Evolutionary conservation across 1,140 invertebrate genomes (phyloP).

Genomic region (Ceratina australensis): DNA sequence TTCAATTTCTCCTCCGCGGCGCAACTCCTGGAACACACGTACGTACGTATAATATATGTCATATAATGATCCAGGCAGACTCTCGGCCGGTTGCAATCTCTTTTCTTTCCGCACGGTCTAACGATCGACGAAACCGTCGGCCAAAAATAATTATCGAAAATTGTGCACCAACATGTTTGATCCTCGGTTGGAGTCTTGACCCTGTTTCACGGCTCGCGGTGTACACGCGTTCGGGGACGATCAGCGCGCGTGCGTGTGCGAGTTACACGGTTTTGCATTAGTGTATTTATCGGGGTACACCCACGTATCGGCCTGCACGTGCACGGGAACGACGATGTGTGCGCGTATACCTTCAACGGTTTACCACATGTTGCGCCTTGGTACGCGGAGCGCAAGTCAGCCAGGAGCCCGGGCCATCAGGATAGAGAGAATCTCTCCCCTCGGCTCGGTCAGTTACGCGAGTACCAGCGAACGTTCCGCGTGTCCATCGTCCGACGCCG

Average conservation of each 20-base stretch:
- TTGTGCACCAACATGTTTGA: constrained; percentile 18
- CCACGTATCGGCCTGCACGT: constrained; percentile 10
- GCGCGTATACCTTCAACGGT: constrained; percentile 54
- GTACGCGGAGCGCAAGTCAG: constrained; percentile 76
- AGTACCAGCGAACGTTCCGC: constrained; percentile 72
- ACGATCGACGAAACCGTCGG: too few relatives aligned
- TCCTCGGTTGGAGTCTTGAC: constrained; percentile 36
- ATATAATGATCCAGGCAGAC: too few relatives aligned
- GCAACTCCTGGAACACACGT: background rate
- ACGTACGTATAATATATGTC: too few relatives aligned
- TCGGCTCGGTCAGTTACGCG: constrained; percentile 75
- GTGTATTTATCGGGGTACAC: constrained; percentile 35
- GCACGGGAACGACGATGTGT: background rate
- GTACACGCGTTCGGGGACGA: constrained; percentile 36
- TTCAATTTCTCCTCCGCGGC: background rate
- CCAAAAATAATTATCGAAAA: constrained; percentile 3
- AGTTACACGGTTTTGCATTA: constrained; percentile 28
- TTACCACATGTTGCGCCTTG: constrained; percentile 79
- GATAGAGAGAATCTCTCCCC: constrained; percentile 71
- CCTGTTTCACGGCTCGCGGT: constrained; percentile 32
- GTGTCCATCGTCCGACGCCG: constrained; percentile 33
- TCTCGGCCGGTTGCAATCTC: too few relatives aligned
- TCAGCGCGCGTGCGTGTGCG: constrained; percentile 33
- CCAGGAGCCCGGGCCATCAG: constrained; percentile 77
- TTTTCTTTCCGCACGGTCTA: background rate